Evolutionary conservation across 2,113 vertebrate species (phyloP), one percentile per base, ranked within the genome.

Genomic region (Gymnogyps californianus): DNA sequence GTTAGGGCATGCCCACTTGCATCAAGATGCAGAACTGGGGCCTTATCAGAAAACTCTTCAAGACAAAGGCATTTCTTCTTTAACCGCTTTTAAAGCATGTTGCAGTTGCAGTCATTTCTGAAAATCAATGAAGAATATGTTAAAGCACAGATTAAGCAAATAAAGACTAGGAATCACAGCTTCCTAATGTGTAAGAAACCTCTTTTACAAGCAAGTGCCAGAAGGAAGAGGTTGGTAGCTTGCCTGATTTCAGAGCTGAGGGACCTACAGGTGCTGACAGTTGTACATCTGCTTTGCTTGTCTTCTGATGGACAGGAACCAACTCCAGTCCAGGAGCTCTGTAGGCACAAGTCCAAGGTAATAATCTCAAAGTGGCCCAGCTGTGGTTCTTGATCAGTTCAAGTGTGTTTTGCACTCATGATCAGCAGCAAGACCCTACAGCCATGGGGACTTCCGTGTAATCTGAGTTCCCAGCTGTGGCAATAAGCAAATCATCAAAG

Each of bases 401-500:
- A 93, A 96, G 92, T 69, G 70, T 26, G 9, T 72, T 96, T 96
- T 83, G 44, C 85, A 51, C 58, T 95, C 62, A 40, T 58, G 84
- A 95, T 89, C 66, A 88, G 75, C 70, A 93, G 86, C 69, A 91
- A 83, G 90, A 72, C 70, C 54, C 82, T 96, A 69, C 85, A 80
- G 62, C 85, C 75, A 85, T 28, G 42, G 92, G 58, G 75, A 91
- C 92, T 95, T 95, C 85, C 21, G 29, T 90, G 71, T 70, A 94
- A 95, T 93, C 71, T 57, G 44, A 90, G 70, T 90, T 96, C 84
- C 75, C 95, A 97, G 96, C 92, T 96, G 96, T 93, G 92, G 78
- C 85, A 95, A 94, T 77, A 96, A 85, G 54, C 84, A 94, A 87
- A 95, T 77, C 90, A 96, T 93, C 87, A 85, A 77, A 95, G 75